Conservation (phyloP, 2,797 vertebrate genomes). For the Huso huso region DNA sequence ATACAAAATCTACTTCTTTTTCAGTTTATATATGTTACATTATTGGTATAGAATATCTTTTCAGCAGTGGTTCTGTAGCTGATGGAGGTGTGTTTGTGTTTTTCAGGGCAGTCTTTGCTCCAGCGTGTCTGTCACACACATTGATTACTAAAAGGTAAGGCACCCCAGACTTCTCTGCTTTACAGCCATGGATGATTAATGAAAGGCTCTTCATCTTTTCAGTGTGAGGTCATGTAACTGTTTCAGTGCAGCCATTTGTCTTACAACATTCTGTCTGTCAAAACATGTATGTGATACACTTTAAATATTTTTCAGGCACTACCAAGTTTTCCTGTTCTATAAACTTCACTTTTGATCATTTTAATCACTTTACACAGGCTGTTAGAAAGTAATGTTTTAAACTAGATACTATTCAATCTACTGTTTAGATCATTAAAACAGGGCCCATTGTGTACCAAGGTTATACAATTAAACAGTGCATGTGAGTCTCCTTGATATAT, state of each 20-base stretch:
- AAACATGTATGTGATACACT: slow-evolving; percentile 22
- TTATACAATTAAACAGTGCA: no score
- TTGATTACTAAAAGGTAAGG: slow-evolving; percentile 71
- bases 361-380: no score
- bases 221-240: slow-evolving; percentile 45
- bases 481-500: no score
- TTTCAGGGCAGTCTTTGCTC: slow-evolving; percentile 68
- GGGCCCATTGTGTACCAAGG: no score
- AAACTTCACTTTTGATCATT: no score
- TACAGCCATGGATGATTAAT: slow-evolving; percentile 10
- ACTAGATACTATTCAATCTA: no score
- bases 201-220: slow-evolving; percentile 22
- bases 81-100: slow-evolving; percentile 23
- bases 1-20: no score
- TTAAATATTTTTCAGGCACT: neutral
- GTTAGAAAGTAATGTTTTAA: no score
- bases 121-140: slow-evolving; percentile 74
- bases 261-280: slow-evolving; percentile 46
- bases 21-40: no score
- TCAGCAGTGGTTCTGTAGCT: neutral
- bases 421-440: no score
- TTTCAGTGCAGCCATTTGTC: slow-evolving; percentile 42
- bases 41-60: no score
- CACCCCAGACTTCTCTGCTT: slow-evolving; percentile 16
- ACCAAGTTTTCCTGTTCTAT: no score